Evolutionary conservation across 1,140 invertebrate species (phyloP), one percentile per base, ranked within the genome.

Genomic region (Rhynchophorus ferrugineus): DNA sequence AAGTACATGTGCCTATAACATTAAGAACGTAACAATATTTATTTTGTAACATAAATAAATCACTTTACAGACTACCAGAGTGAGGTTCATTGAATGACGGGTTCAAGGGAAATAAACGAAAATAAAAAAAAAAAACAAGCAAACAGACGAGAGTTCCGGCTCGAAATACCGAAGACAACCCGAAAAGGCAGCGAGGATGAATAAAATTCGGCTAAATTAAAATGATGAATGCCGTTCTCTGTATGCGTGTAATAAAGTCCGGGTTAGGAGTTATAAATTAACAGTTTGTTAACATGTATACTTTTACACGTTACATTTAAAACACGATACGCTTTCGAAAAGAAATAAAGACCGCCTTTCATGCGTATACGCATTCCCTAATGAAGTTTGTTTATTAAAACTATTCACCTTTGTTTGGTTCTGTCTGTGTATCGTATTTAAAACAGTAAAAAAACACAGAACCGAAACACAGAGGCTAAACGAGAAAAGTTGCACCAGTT

Each of bases 311-410:
- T 52, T 45, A 52, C 49, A 52, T 52, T 44, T 39, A 52, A 52
- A 52, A 52, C 49, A 44, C 19, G 49, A 45, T 52, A 42, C 41
- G 39, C 49, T 52, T 52, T 52, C 16, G 29, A 52, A 52, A 39
- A 13, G 13, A 14, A 36, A 52, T 45, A 52, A 52, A 45, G 7
- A 13, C n/a, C 5, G 24, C 24, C 20, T 43, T 20, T 52, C 44
- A 44, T 42, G 45, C 44, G 6, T 35, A 1, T 19, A 17, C 33
- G 42, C 16, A 44, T 9, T 14, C 18, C 9, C 36, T 14, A 51
- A 52, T 42, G 42, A 52, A 45, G 49, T 43, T 45, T 52, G 49
- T 52, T 52, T 45, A 52, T 45, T 52, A 38, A 52, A 45, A 52
- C 49, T 52, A 45, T 29, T 11, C 24, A 29, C 24, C 24, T 29